Percentiles rank a stretch among this genome's conserved stretches.
These are phyloP conservation scores for Pterophyllum scalare DNA, from an alignment of 2,113 vertebrate species.

Conservation along the genomic window DNA sequence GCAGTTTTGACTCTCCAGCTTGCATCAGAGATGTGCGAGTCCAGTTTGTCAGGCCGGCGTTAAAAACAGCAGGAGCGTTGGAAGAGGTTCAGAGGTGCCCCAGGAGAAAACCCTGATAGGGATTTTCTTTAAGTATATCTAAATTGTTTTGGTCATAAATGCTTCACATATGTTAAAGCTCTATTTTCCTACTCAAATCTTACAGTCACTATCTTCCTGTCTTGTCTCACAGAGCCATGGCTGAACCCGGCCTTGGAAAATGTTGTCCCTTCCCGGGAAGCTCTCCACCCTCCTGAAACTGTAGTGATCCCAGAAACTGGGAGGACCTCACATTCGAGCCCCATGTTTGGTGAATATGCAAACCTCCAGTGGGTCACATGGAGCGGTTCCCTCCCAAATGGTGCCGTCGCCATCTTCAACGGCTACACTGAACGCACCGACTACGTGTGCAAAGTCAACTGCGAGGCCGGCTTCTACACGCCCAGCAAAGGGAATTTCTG, in stretches of 20 bases:
- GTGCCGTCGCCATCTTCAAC: constrained; percentile 79
- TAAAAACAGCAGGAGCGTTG: not conserved
- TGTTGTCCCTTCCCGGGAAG: constrained; percentile 60
- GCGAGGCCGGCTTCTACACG: constrained; percentile 78
- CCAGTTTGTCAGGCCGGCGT: rapidly evolving
- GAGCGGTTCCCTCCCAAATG: constrained; percentile 69
- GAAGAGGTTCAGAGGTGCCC: not conserved
- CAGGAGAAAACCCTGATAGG: too few relatives aligned
- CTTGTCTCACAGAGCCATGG: constrained; percentile 34
- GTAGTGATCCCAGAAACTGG: not conserved
- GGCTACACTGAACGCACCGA: constrained; percentile 77
- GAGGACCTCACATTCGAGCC: not conserved
- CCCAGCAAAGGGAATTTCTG: constrained; percentile 71
- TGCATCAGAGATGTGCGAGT: not conserved
- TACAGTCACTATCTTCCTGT: not conserved
- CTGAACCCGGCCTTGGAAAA: constrained; percentile 63
- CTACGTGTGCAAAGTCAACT: constrained; percentile 80
- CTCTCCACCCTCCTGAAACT: not conserved
- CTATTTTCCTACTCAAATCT: rapidly evolving
- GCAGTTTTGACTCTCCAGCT: not conserved
- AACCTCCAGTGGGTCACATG: constrained; percentile 79
- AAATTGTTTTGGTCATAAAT: not conserved
- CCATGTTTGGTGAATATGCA: constrained; percentile 70
- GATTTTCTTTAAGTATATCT: not conserved
- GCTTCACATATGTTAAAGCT: not conserved